Conservation (phyloP, 1,140 invertebrate species). For the Cherax destructor region DNA sequence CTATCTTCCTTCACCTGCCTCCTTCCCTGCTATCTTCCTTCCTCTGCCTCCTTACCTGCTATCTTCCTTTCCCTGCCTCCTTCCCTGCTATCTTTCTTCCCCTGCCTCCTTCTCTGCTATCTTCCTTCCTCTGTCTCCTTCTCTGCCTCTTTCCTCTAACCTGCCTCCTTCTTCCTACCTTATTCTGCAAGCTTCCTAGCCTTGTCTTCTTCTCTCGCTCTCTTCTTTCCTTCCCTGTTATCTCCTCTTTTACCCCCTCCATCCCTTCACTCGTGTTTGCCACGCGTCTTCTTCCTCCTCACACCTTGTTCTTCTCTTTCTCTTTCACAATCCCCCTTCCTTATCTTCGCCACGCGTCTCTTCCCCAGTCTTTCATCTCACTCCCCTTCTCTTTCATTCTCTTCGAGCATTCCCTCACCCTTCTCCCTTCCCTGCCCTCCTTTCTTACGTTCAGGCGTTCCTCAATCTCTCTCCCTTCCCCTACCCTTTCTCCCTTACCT, state of each 20-base stretch:
- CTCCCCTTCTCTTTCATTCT: neutral
- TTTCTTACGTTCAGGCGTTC: neutral
- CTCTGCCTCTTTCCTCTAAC: neutral
- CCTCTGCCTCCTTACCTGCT: neutral
- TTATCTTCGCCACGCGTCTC: no score
- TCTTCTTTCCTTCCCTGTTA: neutral
- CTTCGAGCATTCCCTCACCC: neutral
- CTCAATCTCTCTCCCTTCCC: neutral
- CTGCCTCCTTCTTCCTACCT: neutral
- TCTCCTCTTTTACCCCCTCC: neutral
- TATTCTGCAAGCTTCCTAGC: no score
- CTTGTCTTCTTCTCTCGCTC: neutral
- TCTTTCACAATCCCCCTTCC: neutral
- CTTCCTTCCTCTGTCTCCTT: neutral
- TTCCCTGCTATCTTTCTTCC: neutral
- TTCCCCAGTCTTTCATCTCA: no score
- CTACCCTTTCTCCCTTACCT: neutral
- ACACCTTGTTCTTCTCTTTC: neutral
- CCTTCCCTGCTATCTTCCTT: neutral
- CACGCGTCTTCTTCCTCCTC: neutral
- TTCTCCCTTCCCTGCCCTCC: neutral
- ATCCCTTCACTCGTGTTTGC: neutral
- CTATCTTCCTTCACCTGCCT: neutral
- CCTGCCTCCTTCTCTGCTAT: neutral
- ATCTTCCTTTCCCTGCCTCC: neutral